Conservation (phyloP, 2,113 vertebrate species). For the Spizaetus ornatus region DNA sequence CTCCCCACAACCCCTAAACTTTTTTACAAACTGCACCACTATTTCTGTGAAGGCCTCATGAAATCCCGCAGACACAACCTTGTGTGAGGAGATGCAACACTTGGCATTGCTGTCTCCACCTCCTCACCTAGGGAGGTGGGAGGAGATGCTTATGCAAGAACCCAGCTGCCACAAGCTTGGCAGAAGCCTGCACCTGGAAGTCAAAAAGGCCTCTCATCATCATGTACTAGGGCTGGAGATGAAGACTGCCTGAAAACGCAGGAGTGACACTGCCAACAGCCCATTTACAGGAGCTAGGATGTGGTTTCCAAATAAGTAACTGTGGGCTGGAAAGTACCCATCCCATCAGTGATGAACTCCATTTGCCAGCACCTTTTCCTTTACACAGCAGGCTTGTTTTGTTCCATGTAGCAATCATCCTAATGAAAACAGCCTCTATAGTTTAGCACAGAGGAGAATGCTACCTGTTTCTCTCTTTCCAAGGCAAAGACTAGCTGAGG, state of each 20-base stretch:
- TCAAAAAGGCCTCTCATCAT: neutral
- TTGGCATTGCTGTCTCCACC: neutral
- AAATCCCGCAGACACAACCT: neutral
- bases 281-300: neutral
- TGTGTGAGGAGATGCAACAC: neutral
- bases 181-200: neutral
- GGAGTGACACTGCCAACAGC: neutral
- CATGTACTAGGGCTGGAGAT: neutral
- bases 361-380: neutral
- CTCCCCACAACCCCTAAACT: neutral
- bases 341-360: neutral
- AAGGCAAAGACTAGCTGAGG: neutral
- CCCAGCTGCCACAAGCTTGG: neutral
- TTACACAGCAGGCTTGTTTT: neutral
- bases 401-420: neutral
- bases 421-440: neutral
- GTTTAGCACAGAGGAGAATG: neutral
- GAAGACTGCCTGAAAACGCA: neutral
- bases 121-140: neutral
- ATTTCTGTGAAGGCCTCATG: neutral
- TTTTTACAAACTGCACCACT: neutral
- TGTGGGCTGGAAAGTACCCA: neutral
- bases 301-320: neutral
- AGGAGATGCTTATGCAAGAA: neutral
- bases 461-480: neutral